Evolutionary conservation across 2,888 invertebrate genomes (phyloP).

Genomic region (Zaprionus lineosus): DNA sequence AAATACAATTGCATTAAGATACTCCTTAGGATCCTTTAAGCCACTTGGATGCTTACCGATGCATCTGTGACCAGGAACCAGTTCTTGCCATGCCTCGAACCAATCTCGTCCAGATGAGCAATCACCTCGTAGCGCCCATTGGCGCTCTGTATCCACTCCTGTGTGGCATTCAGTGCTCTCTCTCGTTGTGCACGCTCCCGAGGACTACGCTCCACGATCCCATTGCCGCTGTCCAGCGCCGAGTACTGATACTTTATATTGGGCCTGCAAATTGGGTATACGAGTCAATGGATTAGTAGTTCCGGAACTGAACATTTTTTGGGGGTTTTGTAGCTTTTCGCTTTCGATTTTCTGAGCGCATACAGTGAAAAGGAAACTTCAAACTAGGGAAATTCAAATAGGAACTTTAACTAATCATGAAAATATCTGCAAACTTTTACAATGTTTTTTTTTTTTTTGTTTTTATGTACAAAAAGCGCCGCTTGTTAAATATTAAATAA

Average conservation of each 20-base stretch:
- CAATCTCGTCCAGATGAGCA: constrained; percentile 91
- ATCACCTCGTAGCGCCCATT: constrained; percentile 90
- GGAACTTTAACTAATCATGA: constrained; percentile 40
- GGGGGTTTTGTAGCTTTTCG: no score
- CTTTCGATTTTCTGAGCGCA: constrained; percentile 45
- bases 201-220: constrained; percentile 85
- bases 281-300: no score
- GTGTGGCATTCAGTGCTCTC: constrained; percentile 87
- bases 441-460: constrained; percentile 26
- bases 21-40: no score
- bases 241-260: constrained; percentile 85
- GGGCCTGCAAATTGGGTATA: constrained; percentile 79
- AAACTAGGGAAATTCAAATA: constrained; percentile 43
- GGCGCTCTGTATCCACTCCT: constrained; percentile 84
- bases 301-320: no score
- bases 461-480: constrained; percentile 43
- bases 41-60: constrained; percentile 83
- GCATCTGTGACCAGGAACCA: constrained; percentile 95
- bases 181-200: constrained; percentile 87
- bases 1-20: no score
- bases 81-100: constrained; percentile 92
- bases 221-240: constrained; percentile 86
- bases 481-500: constrained; percentile 4
- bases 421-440: constrained; percentile 11
- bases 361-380: constrained; percentile 39